These are phyloP conservation scores for Elysia crispata DNA, from an alignment of 2,888 invertebrate genomes.

Conservation along the genomic window DNA sequence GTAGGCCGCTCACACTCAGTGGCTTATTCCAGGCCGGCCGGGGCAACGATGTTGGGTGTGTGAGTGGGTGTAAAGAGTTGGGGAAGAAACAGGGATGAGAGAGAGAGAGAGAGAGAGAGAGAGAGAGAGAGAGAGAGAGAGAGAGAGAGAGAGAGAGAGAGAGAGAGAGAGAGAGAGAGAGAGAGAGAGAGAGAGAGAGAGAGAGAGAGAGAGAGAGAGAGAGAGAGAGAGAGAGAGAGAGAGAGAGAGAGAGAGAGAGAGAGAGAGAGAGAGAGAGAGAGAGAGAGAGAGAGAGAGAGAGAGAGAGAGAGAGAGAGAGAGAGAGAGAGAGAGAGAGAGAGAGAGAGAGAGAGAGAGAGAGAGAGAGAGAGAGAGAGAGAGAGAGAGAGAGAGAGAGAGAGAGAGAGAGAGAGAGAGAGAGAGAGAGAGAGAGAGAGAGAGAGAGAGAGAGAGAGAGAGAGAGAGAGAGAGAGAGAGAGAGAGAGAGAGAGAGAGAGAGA, in stretches of 20 bases:
- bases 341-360: background rate
- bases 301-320: background rate
- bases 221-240: conserved; percentile 11
- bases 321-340: conserved; percentile 11
- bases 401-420: background rate
- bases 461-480: background rate
- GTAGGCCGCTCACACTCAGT: too few relatives aligned
- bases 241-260: conserved; percentile 17
- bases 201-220: conserved; percentile 6
- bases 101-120: background rate
- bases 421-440: conserved; percentile 1
- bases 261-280: conserved; percentile 6
- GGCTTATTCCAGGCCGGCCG: too few relatives aligned
- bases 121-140: conserved; percentile 9
- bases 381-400: background rate
- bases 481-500: background rate
- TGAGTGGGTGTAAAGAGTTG: conserved; percentile 1
- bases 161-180: conserved; percentile 22
- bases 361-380: background rate
- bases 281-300: conserved; percentile 17
- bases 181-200: background rate
- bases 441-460: background rate
- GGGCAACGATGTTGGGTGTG: conserved; percentile 3
- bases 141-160: conserved; percentile 31
- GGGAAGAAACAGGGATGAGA: background rate